Percentiles rank a stretch among this genome's conserved stretches.
phyloP scores from a whole-genome alignment of 2,113 vertebrate species.

The Hepsetus odoe region DNA sequence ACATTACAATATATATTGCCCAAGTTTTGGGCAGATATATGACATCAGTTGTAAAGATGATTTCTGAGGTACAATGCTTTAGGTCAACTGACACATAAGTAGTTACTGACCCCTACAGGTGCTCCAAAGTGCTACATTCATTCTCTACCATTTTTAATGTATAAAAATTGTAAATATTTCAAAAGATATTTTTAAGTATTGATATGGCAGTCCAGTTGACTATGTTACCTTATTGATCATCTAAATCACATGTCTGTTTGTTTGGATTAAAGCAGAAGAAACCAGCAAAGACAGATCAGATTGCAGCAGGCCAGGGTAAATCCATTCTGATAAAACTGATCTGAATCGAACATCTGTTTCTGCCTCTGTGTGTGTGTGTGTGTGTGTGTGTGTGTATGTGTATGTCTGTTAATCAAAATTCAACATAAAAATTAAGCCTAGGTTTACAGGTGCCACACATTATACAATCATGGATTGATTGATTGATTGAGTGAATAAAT shows the following conservation, averaged over 20 bases:
- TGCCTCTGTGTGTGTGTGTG: neutral
- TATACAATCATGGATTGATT: neutral
- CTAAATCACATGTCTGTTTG: neutral
- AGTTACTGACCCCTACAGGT: slow-evolving; percentile 30
- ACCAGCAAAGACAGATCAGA: slow-evolving; percentile 56
- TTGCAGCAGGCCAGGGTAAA: slow-evolving; percentile 64
- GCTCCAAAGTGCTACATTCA: neutral
- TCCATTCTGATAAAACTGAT: neutral
- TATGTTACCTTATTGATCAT: neutral
- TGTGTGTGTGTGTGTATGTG: neutral
- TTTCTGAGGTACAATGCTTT: slow-evolving; percentile 3
- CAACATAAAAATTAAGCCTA: neutral
- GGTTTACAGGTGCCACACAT: neutral
- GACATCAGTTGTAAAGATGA: neutral
- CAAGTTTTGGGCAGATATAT: neutral
- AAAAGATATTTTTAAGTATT: neutral
- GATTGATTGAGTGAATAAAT: no score
- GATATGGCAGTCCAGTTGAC: neutral
- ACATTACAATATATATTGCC: no score
- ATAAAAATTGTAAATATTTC: neutral
- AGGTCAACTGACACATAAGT: neutral
- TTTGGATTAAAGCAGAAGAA: neutral
- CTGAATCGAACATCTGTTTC: neutral
- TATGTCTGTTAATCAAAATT: neutral
- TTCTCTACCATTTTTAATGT: neutral